A percentile compares a stretch with the other conserved stretches of the same genome.
Conservation (phyloP, 2,797 vertebrate genomes). For the Eupleurogrammus muticus region DNA sequence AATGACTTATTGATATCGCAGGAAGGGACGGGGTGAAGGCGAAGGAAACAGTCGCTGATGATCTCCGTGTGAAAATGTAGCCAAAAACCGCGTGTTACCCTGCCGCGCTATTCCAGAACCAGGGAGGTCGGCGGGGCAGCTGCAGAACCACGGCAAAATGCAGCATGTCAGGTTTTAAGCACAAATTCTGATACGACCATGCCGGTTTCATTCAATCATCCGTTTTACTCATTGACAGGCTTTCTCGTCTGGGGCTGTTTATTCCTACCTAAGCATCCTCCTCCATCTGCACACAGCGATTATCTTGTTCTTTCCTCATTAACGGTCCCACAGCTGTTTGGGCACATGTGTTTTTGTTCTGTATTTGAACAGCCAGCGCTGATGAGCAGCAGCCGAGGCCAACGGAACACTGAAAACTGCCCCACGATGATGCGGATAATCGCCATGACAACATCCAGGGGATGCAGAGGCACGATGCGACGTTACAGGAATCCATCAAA, state of each 20-base stretch:
- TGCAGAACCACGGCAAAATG: conserved; percentile 1
- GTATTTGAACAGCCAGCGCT: conserved; percentile 57
- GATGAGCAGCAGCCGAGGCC: conserved; percentile 57
- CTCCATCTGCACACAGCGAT: conserved; percentile 60
- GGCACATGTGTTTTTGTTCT: conserved; percentile 48
- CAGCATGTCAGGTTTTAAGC: neutral
- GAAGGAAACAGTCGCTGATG: conserved; percentile 56
- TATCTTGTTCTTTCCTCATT: conserved; percentile 41
- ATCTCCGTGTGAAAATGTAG: conserved; percentile 73
- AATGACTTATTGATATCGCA: conserved; percentile 26
- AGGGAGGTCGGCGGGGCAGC: conserved; percentile 21
- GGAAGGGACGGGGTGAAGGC: conserved; percentile 15
- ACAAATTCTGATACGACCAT: neutral
- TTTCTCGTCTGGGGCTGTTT: neutral
- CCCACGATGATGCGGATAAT: conserved; percentile 67
- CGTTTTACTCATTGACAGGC: conserved; percentile 26
- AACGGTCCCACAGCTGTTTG: conserved; percentile 55
- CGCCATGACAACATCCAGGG: conserved; percentile 75
- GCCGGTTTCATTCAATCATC: conserved; percentile 32
- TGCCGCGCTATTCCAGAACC: conserved; percentile 56
- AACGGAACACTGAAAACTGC: conserved; percentile 62
- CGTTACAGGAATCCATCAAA: conserved; percentile 51
- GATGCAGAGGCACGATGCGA: conserved; percentile 22
- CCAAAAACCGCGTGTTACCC: conserved; percentile 49
- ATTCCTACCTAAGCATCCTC: conserved; percentile 14